A percentile compares a stretch with the other conserved stretches of the same genome.
These are phyloP conservation scores for Australoheros scitulus DNA, from an alignment of 2,113 vertebrate species.

Conservation along the genomic window DNA sequence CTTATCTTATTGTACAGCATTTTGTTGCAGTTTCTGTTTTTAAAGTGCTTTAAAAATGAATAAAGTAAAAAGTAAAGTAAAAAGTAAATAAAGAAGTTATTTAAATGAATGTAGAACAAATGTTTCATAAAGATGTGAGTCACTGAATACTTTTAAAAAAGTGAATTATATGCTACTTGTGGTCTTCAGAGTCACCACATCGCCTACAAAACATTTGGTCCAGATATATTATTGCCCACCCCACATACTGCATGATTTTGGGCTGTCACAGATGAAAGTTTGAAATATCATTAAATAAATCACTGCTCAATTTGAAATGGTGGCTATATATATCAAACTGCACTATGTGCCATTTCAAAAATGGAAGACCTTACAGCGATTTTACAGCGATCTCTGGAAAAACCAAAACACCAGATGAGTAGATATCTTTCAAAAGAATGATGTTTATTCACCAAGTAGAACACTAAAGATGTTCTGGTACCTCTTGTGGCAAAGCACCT, in stretches of 20 bases:
- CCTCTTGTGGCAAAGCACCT: background rate
- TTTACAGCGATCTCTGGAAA: background rate
- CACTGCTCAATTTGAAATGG: background rate
- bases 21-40: no score
- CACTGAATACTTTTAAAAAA: background rate
- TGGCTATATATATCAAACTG: background rate
- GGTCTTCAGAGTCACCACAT: no score
- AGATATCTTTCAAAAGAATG: background rate
- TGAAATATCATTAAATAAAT: conserved; percentile 3
- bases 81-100: background rate
- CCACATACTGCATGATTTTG: background rate
- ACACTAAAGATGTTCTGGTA: background rate
- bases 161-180: no score
- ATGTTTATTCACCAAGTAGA: background rate
- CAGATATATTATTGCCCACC: no score
- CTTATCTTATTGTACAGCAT: no score
- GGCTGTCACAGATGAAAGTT: background rate
- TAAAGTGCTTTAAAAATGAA: no score
- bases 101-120: background rate
- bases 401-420: background rate
- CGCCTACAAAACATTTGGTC: no score
- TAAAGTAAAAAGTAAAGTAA: no score
- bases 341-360: background rate
- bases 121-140: background rate
- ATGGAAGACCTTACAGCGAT: background rate